Evolutionary conservation across 1,140 invertebrate species (phyloP), one percentile per base, ranked within the genome.

Genomic region (Acromyrmex echinatior): DNA sequence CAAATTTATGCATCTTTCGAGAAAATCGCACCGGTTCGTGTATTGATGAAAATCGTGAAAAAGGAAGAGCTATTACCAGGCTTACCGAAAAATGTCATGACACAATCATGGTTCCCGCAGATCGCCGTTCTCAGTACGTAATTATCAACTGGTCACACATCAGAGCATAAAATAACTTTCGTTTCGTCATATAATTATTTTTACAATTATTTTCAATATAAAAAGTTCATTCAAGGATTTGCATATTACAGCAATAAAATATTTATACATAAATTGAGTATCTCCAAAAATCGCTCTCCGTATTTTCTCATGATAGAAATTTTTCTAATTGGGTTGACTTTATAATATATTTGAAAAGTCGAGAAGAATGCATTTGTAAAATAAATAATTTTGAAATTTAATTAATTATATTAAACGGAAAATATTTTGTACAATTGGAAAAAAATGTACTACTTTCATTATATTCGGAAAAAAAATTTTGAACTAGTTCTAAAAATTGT

Each of bases 1-100:
- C 96, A 94, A 7, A 96, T 98, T 71, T 91, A 97, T 14, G 95
- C 95, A 21, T 96, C 96, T 2, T 97, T 97, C 86, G 92, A 96
- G 3, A 93, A 94, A 14, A 89, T 97, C 0, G 90, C 92, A 0
- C 93, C 93, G 0, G 74, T 92, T 10, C 68, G 91, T 3, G 88
- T 93, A 6, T 39, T 94, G 4, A 94, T 94, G 91, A 93, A 93
- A 7, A 62, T 93, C 0, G 90, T 81, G 3, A 92, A 92, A 18
- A 88, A 90, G 35, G 87, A 92, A 6, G 88, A 90, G 0, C 73
- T 93, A 0, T 80, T 63, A 28, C 92, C 77, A 39, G 93, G 93
- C 70, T 86, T 92, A 51, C 88, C 92, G 58, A 84, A 92, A 82
- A 93, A 90, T 88, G 85, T 91, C 45, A 89, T 90, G 86, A 79